Evolutionary conservation across 2,113 vertebrate genomes (phyloP).

Genomic region (Excalfactoria chinensis): DNA sequence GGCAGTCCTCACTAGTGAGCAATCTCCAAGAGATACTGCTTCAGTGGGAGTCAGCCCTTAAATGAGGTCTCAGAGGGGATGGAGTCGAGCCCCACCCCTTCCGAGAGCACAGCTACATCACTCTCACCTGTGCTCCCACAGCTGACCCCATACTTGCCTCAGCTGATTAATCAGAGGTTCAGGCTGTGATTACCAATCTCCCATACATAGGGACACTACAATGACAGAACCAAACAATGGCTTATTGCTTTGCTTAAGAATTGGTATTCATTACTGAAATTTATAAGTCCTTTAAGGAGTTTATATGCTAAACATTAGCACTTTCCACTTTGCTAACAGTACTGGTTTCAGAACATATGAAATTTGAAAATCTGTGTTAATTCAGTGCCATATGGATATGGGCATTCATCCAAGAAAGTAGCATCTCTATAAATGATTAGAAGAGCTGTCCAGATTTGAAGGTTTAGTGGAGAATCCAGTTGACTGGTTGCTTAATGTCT

Average conservation of each 20-base stretch:
- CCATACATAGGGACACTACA: too few species aligned
- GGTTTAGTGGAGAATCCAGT: slow-evolving; percentile 14
- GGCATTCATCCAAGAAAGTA: slow-evolving; percentile 53
- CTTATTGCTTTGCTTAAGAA: slow-evolving; percentile 24
- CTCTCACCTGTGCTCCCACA: too few species aligned
- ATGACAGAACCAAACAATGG: background rate
- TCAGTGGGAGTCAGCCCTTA: too few species aligned
- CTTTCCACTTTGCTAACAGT: slow-evolving; percentile 36
- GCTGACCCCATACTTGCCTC: too few species aligned
- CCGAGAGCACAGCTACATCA: too few species aligned
- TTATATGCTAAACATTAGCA: background rate
- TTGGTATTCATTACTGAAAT: slow-evolving; percentile 10
- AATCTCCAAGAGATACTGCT: too few species aligned
- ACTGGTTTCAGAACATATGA: slow-evolving; percentile 9
- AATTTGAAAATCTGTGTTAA: slow-evolving; percentile 54
- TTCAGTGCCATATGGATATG: slow-evolving; percentile 58
- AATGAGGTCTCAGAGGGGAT: too few species aligned
- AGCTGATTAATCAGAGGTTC: too few species aligned
- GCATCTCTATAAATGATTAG: slow-evolving; percentile 31
- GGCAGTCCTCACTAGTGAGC: too few species aligned
- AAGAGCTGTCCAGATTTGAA: slow-evolving; percentile 22
- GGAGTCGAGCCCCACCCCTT: too few species aligned
- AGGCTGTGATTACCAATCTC: too few species aligned
- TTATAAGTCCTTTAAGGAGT: background rate
- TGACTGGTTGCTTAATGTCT: background rate